Evolutionary conservation across 1,140 invertebrate genomes (phyloP).

Genomic region (Drosophila trapezifrons): DNA sequence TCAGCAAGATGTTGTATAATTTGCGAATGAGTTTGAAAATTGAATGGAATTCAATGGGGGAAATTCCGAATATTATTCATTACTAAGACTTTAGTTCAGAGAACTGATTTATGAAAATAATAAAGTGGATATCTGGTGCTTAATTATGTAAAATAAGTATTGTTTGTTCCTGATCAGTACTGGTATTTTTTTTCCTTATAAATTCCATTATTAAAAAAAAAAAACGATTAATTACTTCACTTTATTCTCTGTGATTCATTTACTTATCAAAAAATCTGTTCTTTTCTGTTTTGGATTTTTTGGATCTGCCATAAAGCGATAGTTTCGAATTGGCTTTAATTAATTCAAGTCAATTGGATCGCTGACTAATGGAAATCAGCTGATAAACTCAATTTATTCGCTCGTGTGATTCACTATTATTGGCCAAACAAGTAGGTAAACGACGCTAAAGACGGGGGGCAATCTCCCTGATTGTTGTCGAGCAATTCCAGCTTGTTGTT

Average conservation of each 20-base stretch:
- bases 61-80: not conserved
- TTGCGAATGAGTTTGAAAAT: not conserved
- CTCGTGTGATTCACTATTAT: slow-evolving; percentile 60
- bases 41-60: slow-evolving; percentile 15
- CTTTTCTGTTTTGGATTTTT: not conserved
- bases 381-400: slow-evolving; percentile 55
- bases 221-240: not conserved
- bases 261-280: not conserved
- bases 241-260: slow-evolving; percentile 17
- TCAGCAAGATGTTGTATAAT: slow-evolving; percentile 13
- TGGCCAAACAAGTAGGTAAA: slow-evolving; percentile 61
- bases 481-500: slow-evolving; percentile 56
- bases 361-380: slow-evolving; percentile 53
- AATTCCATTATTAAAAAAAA: not conserved
- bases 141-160: not conserved
- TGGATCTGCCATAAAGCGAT: not conserved
- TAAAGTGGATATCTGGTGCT: too few species aligned
- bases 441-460: slow-evolving; percentile 19
- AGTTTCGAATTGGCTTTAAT: slow-evolving; percentile 16
- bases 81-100: not conserved
- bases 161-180: not conserved
- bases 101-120: not conserved
- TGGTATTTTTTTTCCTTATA: not conserved
- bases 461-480: slow-evolving; percentile 45
- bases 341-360: slow-evolving; percentile 31